A percentile compares a stretch with the other conserved stretches of the same genome.
Conservation (phyloP, 2,888 invertebrate genomes). For the Chesias legatella region DNA sequence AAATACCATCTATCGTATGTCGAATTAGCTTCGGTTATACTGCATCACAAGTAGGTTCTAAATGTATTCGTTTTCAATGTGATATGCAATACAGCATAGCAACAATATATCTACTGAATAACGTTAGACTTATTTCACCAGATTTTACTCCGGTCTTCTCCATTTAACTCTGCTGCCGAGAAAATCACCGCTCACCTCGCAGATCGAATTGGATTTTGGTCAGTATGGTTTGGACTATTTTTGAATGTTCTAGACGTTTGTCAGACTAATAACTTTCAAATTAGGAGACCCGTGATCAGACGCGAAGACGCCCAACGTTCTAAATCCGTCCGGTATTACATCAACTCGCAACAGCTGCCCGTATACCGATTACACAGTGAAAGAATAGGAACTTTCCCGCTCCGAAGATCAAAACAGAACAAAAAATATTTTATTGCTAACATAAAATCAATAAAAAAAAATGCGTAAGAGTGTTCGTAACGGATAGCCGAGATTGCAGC, state of each 20-base stretch:
- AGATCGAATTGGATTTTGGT: no score
- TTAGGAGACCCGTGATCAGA: conserved; percentile 7
- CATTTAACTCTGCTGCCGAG: neutral
- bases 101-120: no score
- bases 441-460: conserved; percentile 39
- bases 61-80: no score
- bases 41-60: no score
- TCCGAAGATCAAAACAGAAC: conserved; percentile 33
- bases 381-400: conserved; percentile 41
- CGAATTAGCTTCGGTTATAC: no score
- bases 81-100: no score
- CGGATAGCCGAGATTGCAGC: conserved; percentile 48
- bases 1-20: no score
- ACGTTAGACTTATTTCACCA: no score
- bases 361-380: conserved; percentile 20
- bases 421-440: conserved; percentile 39
- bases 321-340: conserved; percentile 17
- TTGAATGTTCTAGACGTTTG: neutral
- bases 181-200: neutral
- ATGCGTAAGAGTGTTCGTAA: conserved; percentile 34
- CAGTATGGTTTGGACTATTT: neutral
- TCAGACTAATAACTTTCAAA: neutral
- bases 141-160: no score
- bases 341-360: conserved; percentile 15
- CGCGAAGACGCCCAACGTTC: conserved; percentile 16